Evolutionary conservation across 2,113 vertebrate species (phyloP).

Genomic region (Pedetes capensis): DNA sequence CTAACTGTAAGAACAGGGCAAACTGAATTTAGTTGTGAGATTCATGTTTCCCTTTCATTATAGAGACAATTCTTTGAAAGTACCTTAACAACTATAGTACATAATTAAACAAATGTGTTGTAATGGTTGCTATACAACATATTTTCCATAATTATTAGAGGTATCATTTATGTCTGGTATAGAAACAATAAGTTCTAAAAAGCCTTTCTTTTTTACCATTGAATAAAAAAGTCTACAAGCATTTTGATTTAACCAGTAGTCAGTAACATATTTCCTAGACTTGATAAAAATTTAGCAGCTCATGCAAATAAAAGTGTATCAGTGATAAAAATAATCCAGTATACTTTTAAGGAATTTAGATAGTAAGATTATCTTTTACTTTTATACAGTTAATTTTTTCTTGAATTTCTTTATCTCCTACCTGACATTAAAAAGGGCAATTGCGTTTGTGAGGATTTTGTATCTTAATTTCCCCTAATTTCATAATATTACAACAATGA

Average conservation of each 20-base stretch:
- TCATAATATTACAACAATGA: not conserved
- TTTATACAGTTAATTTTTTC: not conserved
- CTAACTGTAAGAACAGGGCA: no score
- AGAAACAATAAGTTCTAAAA: not conserved
- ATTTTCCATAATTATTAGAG: not conserved
- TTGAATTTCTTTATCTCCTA: not conserved
- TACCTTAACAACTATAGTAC: not conserved
- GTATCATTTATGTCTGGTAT: not conserved
- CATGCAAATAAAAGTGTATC: not conserved
- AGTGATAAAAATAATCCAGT: not conserved
- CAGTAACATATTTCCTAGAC: not conserved
- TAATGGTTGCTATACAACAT: not conserved
- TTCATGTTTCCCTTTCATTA: not conserved
- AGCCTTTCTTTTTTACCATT: not conserved
- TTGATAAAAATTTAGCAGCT: not conserved
- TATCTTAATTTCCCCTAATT: not conserved
- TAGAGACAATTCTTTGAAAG: not conserved
- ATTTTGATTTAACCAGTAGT: not conserved
- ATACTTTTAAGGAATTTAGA: not conserved
- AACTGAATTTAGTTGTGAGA: no score
- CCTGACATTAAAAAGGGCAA: not conserved
- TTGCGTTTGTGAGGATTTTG: not conserved
- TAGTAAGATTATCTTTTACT: not conserved
- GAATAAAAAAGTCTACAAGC: not conserved
- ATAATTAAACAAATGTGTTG: not conserved